These are phyloP conservation scores for Thunnus maccoyii DNA, from an alignment of 2,113 vertebrate species.

Conservation along the genomic window DNA sequence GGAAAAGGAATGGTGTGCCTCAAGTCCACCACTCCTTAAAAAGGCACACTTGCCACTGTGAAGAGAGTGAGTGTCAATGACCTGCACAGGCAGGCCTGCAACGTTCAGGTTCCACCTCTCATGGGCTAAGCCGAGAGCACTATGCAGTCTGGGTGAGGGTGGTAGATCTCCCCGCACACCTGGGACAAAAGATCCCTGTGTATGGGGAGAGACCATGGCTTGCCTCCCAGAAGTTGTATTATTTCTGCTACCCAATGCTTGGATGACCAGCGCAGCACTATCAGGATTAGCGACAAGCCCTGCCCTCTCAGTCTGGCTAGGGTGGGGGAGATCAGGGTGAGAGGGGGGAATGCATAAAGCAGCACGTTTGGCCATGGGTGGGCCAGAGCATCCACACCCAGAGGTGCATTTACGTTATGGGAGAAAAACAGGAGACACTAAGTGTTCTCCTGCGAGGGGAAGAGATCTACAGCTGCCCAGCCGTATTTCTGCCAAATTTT, in stretches of 20 bases:
- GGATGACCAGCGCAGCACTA: conserved; percentile 67
- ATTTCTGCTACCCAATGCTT: background rate
- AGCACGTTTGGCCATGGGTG: background rate
- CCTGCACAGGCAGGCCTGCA: background rate
- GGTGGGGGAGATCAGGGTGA: background rate
- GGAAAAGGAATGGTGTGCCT: too few species aligned
- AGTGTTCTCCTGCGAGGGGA: background rate
- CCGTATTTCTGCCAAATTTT: background rate
- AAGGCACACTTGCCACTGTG: too few species aligned
- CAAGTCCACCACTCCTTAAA: too few species aligned
- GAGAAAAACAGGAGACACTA: background rate
- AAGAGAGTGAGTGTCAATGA: background rate
- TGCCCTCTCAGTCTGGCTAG: background rate
- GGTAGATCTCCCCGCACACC: background rate
- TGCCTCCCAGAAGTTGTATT: background rate
- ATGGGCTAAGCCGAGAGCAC: background rate
- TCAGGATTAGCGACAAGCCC: conserved; percentile 24
- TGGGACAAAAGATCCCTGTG: background rate
- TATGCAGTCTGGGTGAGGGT: background rate
- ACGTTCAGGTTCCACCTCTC: background rate
- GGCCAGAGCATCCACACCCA: background rate
- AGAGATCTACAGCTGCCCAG: background rate
- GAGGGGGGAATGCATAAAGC: background rate
- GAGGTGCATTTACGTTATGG: background rate
- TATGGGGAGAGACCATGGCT: background rate